Evolutionary conservation across 1,140 invertebrate species (phyloP).

Genomic region (Drosophila leontia): DNA sequence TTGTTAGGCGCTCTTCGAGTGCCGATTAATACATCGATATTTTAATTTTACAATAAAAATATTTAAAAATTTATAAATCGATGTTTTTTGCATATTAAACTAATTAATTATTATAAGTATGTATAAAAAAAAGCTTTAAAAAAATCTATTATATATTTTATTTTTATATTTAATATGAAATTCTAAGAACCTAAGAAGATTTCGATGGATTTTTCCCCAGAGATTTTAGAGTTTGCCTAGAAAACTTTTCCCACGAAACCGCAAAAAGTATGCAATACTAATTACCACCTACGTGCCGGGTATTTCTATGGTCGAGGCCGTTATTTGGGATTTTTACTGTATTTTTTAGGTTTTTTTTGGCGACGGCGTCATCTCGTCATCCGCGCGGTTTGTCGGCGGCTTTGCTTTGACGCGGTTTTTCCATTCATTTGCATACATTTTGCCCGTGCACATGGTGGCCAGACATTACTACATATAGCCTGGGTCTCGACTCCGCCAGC

Average conservation of each 20-base stretch:
- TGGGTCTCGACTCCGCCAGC: conserved; percentile 23
- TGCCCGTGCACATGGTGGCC: conserved; percentile 66
- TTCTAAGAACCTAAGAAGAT: not conserved
- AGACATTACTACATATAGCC: conserved; percentile 52
- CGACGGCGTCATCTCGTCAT: conserved; percentile 57
- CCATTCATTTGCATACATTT: conserved; percentile 81
- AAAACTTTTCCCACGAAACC: not conserved
- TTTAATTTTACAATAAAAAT: no score
- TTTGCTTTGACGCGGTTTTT: conserved; percentile 80
- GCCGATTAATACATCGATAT: no score
- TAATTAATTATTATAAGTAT: no score
- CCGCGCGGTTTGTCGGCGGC: conserved; percentile 56
- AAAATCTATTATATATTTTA: no score
- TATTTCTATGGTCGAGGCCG: conserved; percentile 9
- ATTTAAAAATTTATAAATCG: no score
- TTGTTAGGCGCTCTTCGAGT: no score
- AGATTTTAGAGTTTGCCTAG: not conserved
- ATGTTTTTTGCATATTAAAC: no score
- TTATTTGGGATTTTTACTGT: conserved; percentile 27
- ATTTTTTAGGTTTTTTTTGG: conserved; percentile 17
- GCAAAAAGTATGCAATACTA: not conserved
- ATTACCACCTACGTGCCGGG: not conserved
- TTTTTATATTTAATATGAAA: no score
- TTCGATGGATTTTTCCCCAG: not conserved
- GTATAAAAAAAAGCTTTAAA: no score